Conservation (phyloP, 2,113 vertebrate genomes). For the Atractosteus spatula region DNA sequence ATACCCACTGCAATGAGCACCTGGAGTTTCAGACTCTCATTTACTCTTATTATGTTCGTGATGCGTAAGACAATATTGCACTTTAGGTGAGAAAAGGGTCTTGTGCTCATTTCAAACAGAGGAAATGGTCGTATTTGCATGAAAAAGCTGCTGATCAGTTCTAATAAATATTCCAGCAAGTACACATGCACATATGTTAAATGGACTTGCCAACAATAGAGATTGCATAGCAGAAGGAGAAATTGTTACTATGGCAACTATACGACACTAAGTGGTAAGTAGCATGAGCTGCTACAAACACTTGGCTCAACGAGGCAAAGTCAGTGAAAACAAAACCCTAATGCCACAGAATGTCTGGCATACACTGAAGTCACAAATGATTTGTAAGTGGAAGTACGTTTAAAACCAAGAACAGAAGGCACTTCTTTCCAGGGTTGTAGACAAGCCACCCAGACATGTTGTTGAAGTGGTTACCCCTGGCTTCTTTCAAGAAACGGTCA, state of each 20-base stretch:
- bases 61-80: neutral
- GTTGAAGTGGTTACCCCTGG: too few species aligned
- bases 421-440: too few species aligned
- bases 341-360: too few species aligned
- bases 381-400: too few species aligned
- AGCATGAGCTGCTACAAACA: slow-evolving; percentile 24
- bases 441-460: too few species aligned
- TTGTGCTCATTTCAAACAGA: neutral
- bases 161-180: neutral
- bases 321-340: too few species aligned
- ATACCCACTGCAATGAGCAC: neutral
- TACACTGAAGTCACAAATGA: too few species aligned
- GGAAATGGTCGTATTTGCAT: neutral
- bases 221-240: slow-evolving; percentile 13
- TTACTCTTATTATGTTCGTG: neutral
- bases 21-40: neutral
- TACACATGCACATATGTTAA: neutral
- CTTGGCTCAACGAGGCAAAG: neutral
- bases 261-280: slow-evolving; percentile 17
- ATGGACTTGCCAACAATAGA: slow-evolving; percentile 12
- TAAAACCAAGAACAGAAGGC: too few species aligned
- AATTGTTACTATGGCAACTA: slow-evolving; percentile 30
- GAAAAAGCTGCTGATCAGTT: neutral
- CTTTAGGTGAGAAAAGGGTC: neutral
- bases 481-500: too few species aligned